phyloP scores from a whole-genome alignment of 2,888 invertebrate genomes.

The Callimorpha dominula region DNA sequence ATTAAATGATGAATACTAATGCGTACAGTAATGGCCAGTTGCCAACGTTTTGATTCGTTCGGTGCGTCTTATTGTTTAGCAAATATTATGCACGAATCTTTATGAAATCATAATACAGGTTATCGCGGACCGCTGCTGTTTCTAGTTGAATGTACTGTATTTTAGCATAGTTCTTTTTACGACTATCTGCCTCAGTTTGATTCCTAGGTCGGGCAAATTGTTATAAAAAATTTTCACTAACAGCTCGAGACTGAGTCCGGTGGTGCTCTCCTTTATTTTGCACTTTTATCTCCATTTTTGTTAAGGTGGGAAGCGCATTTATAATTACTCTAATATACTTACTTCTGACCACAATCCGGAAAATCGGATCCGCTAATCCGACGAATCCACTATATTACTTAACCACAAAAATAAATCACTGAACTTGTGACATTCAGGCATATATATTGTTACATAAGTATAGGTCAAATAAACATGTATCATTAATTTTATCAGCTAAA shows the following conservation, averaged over 20 bases:
- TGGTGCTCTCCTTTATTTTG: no score
- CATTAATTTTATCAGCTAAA: neutral
- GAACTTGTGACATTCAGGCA: neutral
- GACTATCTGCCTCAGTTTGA: neutral
- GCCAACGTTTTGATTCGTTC: neutral
- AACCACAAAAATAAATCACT: neutral
- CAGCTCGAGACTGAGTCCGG: neutral
- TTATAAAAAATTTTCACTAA: neutral
- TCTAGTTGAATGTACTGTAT: neutral
- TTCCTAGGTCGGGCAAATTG: neutral
- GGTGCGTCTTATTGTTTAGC: neutral
- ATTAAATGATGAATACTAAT: constrained; percentile 13
- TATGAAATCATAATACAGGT: neutral
- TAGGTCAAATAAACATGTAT: neutral
- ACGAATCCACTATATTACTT: no score
- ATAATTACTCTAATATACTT: no score
- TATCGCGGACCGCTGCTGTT: no score
- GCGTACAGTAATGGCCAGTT: neutral
- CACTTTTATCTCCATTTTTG: no score
- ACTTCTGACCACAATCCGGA: no score
- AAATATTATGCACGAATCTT: neutral
- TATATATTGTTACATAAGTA: no score
- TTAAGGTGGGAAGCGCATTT: no score
- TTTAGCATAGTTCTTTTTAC: no score
- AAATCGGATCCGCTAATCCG: no score